Percentiles rank a stretch among this genome's conserved stretches.
Evolutionary conservation across 2,797 vertebrate genomes (phyloP).

Genomic region (Takifugu ocellatus): DNA sequence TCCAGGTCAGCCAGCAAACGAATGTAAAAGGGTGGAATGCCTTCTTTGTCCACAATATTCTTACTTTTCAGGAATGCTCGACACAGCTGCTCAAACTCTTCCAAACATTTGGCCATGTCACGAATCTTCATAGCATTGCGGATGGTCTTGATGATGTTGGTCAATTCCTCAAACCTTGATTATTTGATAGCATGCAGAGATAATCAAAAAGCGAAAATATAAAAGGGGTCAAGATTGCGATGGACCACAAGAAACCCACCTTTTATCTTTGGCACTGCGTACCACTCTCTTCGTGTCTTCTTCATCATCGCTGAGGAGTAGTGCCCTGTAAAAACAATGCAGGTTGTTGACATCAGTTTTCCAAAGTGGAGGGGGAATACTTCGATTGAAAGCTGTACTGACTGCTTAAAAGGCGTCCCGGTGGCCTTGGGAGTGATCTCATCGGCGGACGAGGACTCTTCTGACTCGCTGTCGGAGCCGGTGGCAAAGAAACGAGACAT

Average conservation of each 20-base stretch:
- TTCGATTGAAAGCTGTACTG: constrained; percentile 68
- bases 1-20: constrained; percentile 88
- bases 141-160: constrained; percentile 90
- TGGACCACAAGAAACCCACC: constrained; percentile 59
- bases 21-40: constrained; percentile 87
- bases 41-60: constrained; percentile 91
- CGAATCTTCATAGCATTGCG: constrained; percentile 95
- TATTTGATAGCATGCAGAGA: not conserved
- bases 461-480: constrained; percentile 92
- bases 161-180: constrained; percentile 88
- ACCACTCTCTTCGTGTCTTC: constrained; percentile 86
- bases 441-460: constrained; percentile 86
- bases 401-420: constrained; percentile 83
- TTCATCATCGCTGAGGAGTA: constrained; percentile 2
- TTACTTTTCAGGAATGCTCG: constrained; percentile 90
- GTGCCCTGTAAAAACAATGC: not conserved
- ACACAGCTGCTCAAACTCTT: constrained; percentile 91
- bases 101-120: constrained; percentile 89
- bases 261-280: constrained; percentile 91
- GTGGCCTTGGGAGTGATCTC: constrained; percentile 83
- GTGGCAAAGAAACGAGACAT: constrained; percentile 95
- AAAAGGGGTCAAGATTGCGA: not conserved
- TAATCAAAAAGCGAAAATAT: not conserved
- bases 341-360: not conserved
- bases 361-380: not conserved